Base-by-base conservation (phyloP, 2,888 invertebrate species). In the Ctenicera cuprea region DNA sequence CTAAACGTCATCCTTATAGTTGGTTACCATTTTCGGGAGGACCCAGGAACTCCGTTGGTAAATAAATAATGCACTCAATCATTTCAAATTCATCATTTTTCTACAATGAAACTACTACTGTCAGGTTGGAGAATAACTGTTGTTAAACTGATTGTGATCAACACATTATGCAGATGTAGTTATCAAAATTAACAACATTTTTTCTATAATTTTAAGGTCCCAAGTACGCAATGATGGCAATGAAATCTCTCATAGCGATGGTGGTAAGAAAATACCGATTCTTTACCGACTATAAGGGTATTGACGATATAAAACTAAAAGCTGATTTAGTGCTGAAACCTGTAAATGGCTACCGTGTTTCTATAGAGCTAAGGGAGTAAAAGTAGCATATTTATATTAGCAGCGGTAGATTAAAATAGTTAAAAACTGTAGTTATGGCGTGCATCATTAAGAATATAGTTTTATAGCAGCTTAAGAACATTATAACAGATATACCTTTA, bases 221-320 rank as follows among this genome's bases (percentile, higher is more conserved):
- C n/a, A 85, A 85, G 73, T 88, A 87, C 75, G 88, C 87, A 0
- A 86, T 87, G 85, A 86, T 87, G 85, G 84, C 84, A 2, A 85
- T 88, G 85, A 88, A 88, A 76, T 83, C 84, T 57, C 3, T 26
- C 3, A 26, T 26, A 26, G 26, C 26, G 26, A 26, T 5, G 5
- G 26, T 26, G 2, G 26, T 88, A 0, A 83, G 86, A 7, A 83
- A 81, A 59, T 87, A 85, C 74, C 79, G 74, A 33, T 64, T 87
- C 20, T 75, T 86, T 84, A 78, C 79, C 8, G 66, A 69, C 16
- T 80, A 80, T 45, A 80, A 79, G 18, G 62, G 50, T 0, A 52
- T 82, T 12, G 78, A 79, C 41, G 81, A 83, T 9, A 79, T 83
- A 14, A 64, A 77, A 67, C n/a, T 81, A 8, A 78, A 79, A 48